Percentiles rank a stretch among this genome's conserved stretches.
Conservation (phyloP, 2,113 vertebrate genomes). For the Oreochromis niloticus region DNA sequence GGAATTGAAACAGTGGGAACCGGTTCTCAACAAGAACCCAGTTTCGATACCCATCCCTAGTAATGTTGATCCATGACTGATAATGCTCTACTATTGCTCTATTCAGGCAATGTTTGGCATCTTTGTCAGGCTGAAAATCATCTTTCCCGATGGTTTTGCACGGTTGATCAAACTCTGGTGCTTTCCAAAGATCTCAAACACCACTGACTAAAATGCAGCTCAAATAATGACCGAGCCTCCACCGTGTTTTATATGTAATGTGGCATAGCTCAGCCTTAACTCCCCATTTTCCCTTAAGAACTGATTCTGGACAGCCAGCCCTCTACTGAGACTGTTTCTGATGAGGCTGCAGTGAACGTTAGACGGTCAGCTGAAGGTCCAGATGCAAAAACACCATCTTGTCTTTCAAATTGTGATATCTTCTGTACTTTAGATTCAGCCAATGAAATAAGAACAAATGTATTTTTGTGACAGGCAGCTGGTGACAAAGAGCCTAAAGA, state of each 20-base stretch:
- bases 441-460: not conserved
- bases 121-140: no score
- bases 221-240: no score
- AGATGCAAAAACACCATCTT: rapidly evolving
- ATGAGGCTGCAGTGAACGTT: not conserved
- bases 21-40: no score
- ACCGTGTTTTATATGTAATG: not conserved
- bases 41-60: no score
- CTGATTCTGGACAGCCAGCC: not conserved
- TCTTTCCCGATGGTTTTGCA: no score
- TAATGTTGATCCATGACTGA: no score
- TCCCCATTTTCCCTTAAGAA: rapidly evolving
- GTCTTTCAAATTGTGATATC: not conserved
- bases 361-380: not conserved
- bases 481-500: not conserved
- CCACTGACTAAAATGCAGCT: no score
- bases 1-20: no score
- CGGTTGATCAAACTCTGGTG: no score
- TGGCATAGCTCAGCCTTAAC: not conserved
- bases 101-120: no score
- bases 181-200: no score
- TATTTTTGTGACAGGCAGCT: not conserved
- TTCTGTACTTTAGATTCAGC: not conserved
- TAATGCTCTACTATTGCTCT: no score
- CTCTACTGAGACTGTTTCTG: not conserved